Base-by-base conservation (phyloP, 2,797 vertebrate species). In the Aplochiton taeniatus region DNA sequence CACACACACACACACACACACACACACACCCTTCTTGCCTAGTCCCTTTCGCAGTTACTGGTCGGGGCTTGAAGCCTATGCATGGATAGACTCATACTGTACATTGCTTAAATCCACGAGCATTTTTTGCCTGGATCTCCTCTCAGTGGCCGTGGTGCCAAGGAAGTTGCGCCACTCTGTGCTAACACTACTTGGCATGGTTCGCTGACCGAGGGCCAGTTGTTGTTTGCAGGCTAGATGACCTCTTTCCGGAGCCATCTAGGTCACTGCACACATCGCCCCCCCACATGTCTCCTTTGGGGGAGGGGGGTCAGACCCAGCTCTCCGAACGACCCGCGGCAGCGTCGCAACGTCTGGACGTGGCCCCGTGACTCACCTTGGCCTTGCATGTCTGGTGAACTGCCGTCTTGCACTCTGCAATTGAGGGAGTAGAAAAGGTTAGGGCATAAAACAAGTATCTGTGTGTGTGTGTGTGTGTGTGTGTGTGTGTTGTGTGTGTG, bases 311-410 rank as follows among this genome's bases (percentile, higher is more conserved):
- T 56, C 13, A 31, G 19, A 56, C 19, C 54, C 31, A 31, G 54
- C 31, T 56, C 4, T 12, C 13, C 8, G 13, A 9, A 55, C 31
- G 11, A 42, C 19, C n/a, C 31, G 11, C 31, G 19, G 18, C 19
- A 31, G 9, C 41, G 31, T 4, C 44, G 18, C 2, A 13, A 53
- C 14, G 10, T 42, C 45, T 68, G 49, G 54, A 63, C 61, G 20
- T 56, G 17, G 45, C 41, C 8, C 9, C 48, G 1, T 12, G 45
- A 44, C 91, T 87, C 84, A 96, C 95, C 93, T 95, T 95, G 76
- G 82, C 80, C 90, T 95, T 92, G 78, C 94, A 95, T 79, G 85
- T 90, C 84, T 89, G 93, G 85, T 95, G 93, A 58, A 91, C 90
- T 10, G 91, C 87, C 45, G 89, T 85, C 85, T 93, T 95, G 91